Conservation (phyloP, 2,888 invertebrate species). For the Opisthograptis luteolata region DNA sequence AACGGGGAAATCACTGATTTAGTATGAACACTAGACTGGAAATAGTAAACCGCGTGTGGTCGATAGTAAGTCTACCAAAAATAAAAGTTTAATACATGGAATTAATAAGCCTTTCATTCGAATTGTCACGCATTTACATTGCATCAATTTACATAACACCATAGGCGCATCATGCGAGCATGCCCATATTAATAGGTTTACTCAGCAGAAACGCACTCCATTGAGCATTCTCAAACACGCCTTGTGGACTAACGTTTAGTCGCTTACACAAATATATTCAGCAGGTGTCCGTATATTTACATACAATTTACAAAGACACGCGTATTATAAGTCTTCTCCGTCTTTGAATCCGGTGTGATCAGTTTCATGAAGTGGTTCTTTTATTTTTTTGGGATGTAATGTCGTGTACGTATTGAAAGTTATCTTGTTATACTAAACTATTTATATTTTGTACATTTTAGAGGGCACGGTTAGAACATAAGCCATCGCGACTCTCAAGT, state of each 20-base stretch:
- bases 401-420: no score
- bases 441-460: no score
- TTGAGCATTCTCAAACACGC: constrained; percentile 71
- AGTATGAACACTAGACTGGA: no score
- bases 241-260: constrained; percentile 49
- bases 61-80: not conserved
- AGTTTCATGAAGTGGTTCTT: constrained; percentile 43
- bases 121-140: constrained; percentile 56
- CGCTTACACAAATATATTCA: constrained; percentile 77
- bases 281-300: constrained; percentile 82
- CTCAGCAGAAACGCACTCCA: constrained; percentile 73
- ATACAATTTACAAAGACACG: constrained; percentile 76
- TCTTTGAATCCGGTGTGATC: constrained; percentile 58
- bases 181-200: constrained; percentile 76
- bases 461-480: no score
- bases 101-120: constrained; percentile 35
- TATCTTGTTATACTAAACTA: no score
- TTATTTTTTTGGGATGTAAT: not conserved
- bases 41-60: no score
- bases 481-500: no score
- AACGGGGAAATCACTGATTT: no score
- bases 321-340: constrained; percentile 23
- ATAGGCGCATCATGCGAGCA: constrained; percentile 58
- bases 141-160: constrained; percentile 64
- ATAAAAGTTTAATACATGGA: constrained; percentile 1